These are phyloP conservation scores for Upupa epops DNA, from an alignment of 2,113 vertebrate genomes.

Conservation along the genomic window DNA sequence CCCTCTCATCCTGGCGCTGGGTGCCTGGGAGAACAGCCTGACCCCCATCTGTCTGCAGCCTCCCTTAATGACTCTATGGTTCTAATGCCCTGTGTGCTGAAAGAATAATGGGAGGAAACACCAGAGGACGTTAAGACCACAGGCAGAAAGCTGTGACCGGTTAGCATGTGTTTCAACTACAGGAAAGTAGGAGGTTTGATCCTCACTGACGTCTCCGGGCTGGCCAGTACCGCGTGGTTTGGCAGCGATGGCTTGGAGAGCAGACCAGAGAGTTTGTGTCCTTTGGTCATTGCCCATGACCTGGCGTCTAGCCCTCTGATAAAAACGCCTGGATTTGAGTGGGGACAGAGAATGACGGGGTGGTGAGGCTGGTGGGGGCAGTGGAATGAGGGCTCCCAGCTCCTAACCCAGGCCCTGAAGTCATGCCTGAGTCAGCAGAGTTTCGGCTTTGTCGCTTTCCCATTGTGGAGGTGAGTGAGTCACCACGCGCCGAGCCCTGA, in stretches of 20 bases:
- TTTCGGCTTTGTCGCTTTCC: conserved; percentile 63
- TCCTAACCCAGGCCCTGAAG: background rate
- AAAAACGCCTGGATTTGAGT: background rate
- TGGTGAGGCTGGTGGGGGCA: background rate
- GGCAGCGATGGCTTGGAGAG: background rate
- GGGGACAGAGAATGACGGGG: background rate
- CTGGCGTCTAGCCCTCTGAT: background rate
- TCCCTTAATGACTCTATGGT: background rate
- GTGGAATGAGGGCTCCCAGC: background rate
- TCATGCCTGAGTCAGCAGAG: conserved; percentile 65
- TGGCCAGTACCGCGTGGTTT: background rate
- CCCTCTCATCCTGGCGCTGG: too few relatives aligned
- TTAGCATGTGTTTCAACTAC: background rate
- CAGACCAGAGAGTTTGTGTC: background rate
- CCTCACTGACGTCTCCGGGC: background rate
- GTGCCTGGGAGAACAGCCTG: too few relatives aligned
- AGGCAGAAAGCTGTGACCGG: background rate
- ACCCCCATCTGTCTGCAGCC: too few relatives aligned
- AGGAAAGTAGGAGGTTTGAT: background rate
- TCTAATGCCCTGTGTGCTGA: background rate
- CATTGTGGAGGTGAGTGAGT: conserved; percentile 46
- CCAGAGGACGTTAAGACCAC: background rate
- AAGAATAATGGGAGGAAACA: background rate
- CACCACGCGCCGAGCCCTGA: background rate
- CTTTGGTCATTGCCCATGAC: background rate